These are phyloP conservation scores for Pegoplata infirma DNA, from an alignment of 2,888 invertebrate species.

Conservation along the genomic window DNA sequence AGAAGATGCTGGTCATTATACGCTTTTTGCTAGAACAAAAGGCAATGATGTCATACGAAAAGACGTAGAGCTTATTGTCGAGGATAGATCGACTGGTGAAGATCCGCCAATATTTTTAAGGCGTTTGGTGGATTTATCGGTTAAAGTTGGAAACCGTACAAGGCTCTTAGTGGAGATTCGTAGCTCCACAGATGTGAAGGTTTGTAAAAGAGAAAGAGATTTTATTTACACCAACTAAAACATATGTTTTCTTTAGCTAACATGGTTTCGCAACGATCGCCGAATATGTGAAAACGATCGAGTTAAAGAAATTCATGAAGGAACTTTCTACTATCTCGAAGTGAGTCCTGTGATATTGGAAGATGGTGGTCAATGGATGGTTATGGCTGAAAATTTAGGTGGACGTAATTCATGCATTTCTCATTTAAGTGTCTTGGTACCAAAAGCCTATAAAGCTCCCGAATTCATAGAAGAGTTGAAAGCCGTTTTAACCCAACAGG, in stretches of 20 bases:
- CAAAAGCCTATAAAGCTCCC: slow-evolving; percentile 92
- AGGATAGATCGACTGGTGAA: slow-evolving; percentile 82
- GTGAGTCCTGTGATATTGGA: slow-evolving; percentile 89
- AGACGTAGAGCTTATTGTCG: slow-evolving; percentile 80
- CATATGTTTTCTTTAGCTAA: slow-evolving; percentile 84
- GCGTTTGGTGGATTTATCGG: slow-evolving; percentile 90
- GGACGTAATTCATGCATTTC: slow-evolving; percentile 88
- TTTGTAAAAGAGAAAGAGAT: slow-evolving; percentile 72
- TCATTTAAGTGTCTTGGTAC: slow-evolving; percentile 89
- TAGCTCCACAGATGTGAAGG: slow-evolving; percentile 88
- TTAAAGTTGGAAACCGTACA: slow-evolving; percentile 93
- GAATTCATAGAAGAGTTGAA: slow-evolving; percentile 91
- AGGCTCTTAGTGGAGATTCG: slow-evolving; percentile 90
- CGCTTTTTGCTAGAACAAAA: slow-evolving; percentile 83
- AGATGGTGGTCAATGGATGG: slow-evolving; percentile 91
- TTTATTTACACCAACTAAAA: not conserved
- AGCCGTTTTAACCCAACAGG: slow-evolving; percentile 90
- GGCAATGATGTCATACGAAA: slow-evolving; percentile 79
- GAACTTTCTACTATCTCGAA: slow-evolving; percentile 91
- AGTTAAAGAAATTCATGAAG: slow-evolving; percentile 88
- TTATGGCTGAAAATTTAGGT: slow-evolving; percentile 87
- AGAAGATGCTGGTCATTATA: slow-evolving; percentile 87
- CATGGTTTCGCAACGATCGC: slow-evolving; percentile 92
- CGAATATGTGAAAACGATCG: slow-evolving; percentile 86
- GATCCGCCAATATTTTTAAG: slow-evolving; percentile 91